Conservation (phyloP, 2,113 vertebrate genomes). For the Labeo rohita region DNA sequence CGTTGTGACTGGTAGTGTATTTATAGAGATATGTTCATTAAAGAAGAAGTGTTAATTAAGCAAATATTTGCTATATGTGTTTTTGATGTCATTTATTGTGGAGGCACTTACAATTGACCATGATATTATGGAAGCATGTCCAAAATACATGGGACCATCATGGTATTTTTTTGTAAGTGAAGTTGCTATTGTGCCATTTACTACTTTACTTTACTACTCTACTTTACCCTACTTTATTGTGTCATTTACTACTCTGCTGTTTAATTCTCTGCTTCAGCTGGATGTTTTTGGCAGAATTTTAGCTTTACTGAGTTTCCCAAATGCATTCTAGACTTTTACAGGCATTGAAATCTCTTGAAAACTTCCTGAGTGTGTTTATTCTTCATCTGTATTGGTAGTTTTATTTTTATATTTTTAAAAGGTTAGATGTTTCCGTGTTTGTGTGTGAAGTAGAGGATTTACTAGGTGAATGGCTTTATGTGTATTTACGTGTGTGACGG, state of each 20-base stretch:
- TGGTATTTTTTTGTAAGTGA: neutral
- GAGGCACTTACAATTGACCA: neutral
- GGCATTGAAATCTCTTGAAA: neutral
- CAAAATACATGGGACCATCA: neutral
- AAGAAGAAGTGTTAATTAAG: neutral
- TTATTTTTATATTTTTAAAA: conserved; percentile 13
- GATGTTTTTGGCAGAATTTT: neutral
- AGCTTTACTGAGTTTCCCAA: neutral
- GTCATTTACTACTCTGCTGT: neutral
- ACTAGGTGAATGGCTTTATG: neutral
- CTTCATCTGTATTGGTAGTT: neutral
- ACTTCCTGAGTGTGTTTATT: neutral
- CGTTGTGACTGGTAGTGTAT: too few relatives aligned
- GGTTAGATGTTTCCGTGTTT: conserved; percentile 6
- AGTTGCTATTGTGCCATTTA: neutral
- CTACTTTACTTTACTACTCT: too few relatives aligned
- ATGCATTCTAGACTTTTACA: neutral
- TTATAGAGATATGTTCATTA: too few relatives aligned
- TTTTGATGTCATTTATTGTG: neutral
- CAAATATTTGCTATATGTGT: neutral
- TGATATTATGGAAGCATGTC: neutral
- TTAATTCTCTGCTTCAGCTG: neutral
- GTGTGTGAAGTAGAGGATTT: neutral
- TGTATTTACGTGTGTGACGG: conserved; percentile 18
- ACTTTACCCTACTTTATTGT: too few relatives aligned